Evolutionary conservation across 1,140 invertebrate species (phyloP), one percentile per base, ranked within the genome.

Genomic region (Drosophila mojavensis): DNA sequence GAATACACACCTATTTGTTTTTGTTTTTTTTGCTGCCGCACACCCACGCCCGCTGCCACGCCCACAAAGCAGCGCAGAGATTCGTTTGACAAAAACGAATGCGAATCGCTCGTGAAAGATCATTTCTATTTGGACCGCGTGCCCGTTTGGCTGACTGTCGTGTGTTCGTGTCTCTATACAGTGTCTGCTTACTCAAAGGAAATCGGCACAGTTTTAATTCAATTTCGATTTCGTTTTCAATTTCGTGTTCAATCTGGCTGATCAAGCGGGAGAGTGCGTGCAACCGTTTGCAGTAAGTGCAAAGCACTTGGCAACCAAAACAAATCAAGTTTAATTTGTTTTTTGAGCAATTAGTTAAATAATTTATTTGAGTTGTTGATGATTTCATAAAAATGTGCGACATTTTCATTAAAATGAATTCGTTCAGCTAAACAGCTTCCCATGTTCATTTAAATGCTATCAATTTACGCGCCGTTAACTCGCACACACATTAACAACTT

Each of bases 201-300:
- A 36, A 10, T 6, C 33, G 10, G 4, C 36, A 4, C 10, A 39
- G 3, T 13, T 39, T 39, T 0, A 39, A 39, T 47, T 7, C 43
- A 47, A 47, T 28, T 28, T 13, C 20, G n/a, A 36, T 45, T 17
- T 13, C 20, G n/a, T 20, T 45, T 43, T 58, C 2, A 15, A 26
- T 45, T 48, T 20, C 47, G 3, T 28, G 15, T 59, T 45, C 7
- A 26, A 47, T 39, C 74, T 47, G 45, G 66, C 84, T 56, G 65
- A 83, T 61, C 70, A 67, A 60, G 77, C 73, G 71, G 81, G 75
- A 28, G 65, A 71, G 53, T 55, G 53, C 75, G 59, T 53, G 5
- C 81, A 89, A 62, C 81, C 75, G 43, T 51, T 90, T n/a, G 85
- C 81, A 41, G 84, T 89, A 89, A 89, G 84, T 89, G 71, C 47